Conservation (phyloP, 2,888 invertebrate genomes). For the Antitype chi region DNA sequence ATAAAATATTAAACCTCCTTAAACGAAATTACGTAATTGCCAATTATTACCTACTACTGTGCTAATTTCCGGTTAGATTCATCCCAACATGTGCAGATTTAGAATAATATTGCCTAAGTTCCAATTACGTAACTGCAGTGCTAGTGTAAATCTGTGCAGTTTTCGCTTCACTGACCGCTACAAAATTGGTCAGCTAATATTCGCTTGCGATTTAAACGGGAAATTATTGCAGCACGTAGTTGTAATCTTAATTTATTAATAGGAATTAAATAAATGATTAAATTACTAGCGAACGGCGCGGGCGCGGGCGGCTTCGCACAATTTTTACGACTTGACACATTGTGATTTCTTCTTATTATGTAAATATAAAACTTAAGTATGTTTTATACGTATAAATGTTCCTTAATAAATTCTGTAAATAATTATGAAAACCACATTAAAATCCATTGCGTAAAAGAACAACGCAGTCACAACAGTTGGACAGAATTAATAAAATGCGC, state of each 20-base stretch:
- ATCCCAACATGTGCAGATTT: neutral
- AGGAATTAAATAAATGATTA: neutral
- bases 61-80: neutral
- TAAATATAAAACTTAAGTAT: no score
- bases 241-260: neutral
- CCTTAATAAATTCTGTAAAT: no score
- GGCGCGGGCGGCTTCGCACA: neutral
- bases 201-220: neutral
- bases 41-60: no score
- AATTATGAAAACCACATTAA: no score
- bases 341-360: neutral
- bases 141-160: neutral
- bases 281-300: neutral
- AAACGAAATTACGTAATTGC: no score
- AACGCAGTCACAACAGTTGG: no score
- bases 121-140: neutral
- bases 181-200: conserved; percentile 20
- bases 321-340: neutral
- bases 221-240: neutral
- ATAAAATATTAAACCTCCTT: no score
- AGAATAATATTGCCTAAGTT: neutral
- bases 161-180: conserved; percentile 12
- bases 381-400: no score
- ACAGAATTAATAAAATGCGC: no score
- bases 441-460: no score